Percentiles rank a stretch among this genome's conserved stretches.
Conservation (phyloP, 2,113 vertebrate species). For the Rhabdornis inornatus region DNA sequence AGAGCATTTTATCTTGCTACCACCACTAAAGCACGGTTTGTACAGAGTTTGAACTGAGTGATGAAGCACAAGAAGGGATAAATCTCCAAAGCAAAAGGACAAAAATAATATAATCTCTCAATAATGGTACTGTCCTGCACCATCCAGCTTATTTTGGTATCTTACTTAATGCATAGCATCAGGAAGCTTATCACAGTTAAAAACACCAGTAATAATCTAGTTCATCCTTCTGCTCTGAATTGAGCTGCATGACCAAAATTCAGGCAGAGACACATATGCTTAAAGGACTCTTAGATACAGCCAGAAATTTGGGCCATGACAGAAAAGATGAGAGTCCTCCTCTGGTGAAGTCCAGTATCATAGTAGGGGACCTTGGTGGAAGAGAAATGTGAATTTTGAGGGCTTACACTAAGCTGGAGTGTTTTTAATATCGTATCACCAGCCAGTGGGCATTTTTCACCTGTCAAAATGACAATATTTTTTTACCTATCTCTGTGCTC, state of each 20-base stretch:
- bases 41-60: neutral
- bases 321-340: neutral
- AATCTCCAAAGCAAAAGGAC: neutral
- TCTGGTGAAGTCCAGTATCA: neutral
- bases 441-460: neutral
- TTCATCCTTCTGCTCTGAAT: neutral
- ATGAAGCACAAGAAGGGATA: neutral
- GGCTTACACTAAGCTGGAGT: neutral
- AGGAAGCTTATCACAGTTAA: neutral
- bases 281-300: neutral
- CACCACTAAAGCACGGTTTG: neutral
- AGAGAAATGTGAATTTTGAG: neutral
- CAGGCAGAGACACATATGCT: neutral
- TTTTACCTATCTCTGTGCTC: neutral
- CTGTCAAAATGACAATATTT: neutral
- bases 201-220: neutral
- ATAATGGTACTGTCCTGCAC: neutral
- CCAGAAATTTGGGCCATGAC: accelerated
- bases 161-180: neutral
- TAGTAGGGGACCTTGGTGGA: neutral
- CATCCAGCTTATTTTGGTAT: neutral
- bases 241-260: neutral
- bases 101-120: neutral
- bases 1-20: neutral
- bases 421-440: neutral